These are phyloP conservation scores for Peromyscus leucopus DNA, from an alignment of 2,113 vertebrate species.

Conservation along the genomic window DNA sequence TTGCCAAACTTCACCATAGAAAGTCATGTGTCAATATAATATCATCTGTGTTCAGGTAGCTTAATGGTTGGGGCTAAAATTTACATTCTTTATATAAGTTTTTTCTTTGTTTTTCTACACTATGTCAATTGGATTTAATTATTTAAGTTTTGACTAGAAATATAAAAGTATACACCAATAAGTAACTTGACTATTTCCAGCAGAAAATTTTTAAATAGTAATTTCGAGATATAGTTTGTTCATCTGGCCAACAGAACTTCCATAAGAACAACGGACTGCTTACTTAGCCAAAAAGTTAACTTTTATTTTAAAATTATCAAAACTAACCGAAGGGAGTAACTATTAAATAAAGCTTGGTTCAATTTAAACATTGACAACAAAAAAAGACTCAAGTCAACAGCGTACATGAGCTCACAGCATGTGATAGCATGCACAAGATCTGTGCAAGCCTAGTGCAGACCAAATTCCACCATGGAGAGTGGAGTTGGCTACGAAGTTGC, in stretches of 20 bases:
- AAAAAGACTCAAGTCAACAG: background rate
- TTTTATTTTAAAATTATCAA: background rate
- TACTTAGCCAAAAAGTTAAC: background rate
- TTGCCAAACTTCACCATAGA: background rate
- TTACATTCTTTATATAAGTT: background rate
- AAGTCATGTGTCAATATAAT: background rate
- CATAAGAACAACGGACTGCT: conserved; percentile 37
- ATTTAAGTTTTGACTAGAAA: conserved; percentile 52
- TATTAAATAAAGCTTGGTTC: background rate
- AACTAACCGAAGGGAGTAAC: background rate
- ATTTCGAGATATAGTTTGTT: conserved; percentile 23
- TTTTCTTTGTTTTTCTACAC: background rate
- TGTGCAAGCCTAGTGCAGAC: background rate
- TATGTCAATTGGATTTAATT: conserved; percentile 21
- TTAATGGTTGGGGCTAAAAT: conserved; percentile 10
- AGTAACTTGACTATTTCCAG: conserved; percentile 42
- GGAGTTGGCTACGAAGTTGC: background rate
- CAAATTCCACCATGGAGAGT: too few relatives aligned
- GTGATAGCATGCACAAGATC: background rate
- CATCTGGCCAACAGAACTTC: background rate
- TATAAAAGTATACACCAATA: conserved; percentile 6
- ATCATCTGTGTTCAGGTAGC: background rate
- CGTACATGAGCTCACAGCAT: background rate
- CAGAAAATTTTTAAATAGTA: conserved; percentile 21
- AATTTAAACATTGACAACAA: background rate